phyloP scores from a whole-genome alignment of 1,140 invertebrate genomes.

The Formica exsecta region DNA sequence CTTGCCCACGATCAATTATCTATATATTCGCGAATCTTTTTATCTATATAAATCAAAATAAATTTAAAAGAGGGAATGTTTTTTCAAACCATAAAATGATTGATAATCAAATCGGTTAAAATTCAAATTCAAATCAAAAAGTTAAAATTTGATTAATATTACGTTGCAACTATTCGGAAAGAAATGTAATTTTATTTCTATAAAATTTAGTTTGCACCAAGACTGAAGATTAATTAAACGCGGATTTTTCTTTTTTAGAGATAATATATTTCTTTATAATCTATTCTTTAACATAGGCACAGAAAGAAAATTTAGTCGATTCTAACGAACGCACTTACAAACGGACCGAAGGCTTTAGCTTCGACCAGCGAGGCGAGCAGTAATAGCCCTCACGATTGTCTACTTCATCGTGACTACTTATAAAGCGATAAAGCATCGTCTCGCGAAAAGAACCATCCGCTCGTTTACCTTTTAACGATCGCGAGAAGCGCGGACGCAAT shows the following conservation, averaged over 20 bases:
- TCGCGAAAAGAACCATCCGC: slow-evolving; percentile 35
- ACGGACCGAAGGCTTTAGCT: not conserved
- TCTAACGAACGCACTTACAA: not conserved
- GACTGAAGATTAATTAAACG: not conserved
- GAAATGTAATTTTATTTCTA: not conserved
- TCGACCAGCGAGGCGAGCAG: slow-evolving; percentile 5
- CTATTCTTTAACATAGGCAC: not conserved
- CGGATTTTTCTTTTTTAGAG: not conserved
- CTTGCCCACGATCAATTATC: slow-evolving; percentile 33
- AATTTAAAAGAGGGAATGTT: not conserved
- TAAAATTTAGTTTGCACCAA: not conserved
- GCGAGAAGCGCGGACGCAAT: slow-evolving; percentile 50
- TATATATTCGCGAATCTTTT: not conserved
- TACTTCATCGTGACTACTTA: slow-evolving; percentile 60
- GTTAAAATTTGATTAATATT: not conserved
- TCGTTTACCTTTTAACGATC: slow-evolving; percentile 62
- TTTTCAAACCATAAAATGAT: not conserved
- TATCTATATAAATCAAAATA: slow-evolving; percentile 1
- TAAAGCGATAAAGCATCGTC: slow-evolving; percentile 60
- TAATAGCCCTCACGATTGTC: slow-evolving; percentile 53
- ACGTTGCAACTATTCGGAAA: not conserved
- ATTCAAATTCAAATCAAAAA: not conserved
- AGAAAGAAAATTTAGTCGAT: not conserved
- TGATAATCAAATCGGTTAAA: not conserved
- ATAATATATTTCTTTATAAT: not conserved